Base-by-base conservation (phyloP, 2,888 invertebrate species). In the Diarsia brunnea region DNA sequence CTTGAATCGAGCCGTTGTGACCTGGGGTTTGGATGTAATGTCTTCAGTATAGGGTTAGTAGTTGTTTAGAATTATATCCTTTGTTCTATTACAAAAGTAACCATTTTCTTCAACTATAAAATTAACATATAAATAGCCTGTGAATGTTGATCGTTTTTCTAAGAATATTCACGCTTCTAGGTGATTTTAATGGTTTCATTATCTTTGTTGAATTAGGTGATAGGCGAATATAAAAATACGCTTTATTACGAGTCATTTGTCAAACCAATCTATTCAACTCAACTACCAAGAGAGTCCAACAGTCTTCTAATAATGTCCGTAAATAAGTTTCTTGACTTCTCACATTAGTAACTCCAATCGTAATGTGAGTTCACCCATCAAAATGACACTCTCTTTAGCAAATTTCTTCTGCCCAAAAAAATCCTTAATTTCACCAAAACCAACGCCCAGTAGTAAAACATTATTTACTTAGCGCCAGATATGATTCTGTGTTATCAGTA, bases 1-100 rank as follows among this genome's bases (percentile, higher is more conserved):
- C 78, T 77, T 84, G 84, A 86, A 88, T 75, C 69, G 73, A 21
- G 66, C 81, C 80, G 88, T 70, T 76, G 63, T 67, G 67, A 78
- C 70, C 73, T 69, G 19, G n/a, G 11, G 12, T 82, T 73, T 70
- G 38, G 76, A 67, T 80, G 60, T 78, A 47, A 12, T 64, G 61
- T 58, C 12, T 43, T 64, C 38, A 49, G 24, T 49, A 65, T 69
- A 87, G 85, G 87, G 88, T 78, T 80, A 31, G 7, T 79, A 79
- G 45, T 31, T 16, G 2, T 38, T 19, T 53, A 47, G 16, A 61
- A 51, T 38, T 58, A 1, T 58, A 49, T 14, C 7, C 7, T 10
- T 24, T 27, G 7, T 43, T 60, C 4, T 49, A 21, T 12, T 24
- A 58, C 5, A 4, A 38, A 19, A 67, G 7, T 10, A 7, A 4